Percentiles rank a stretch among this genome's conserved stretches.
These are phyloP conservation scores for Todus mexicanus DNA, from an alignment of 2,797 vertebrate species.

Conservation along the genomic window DNA sequence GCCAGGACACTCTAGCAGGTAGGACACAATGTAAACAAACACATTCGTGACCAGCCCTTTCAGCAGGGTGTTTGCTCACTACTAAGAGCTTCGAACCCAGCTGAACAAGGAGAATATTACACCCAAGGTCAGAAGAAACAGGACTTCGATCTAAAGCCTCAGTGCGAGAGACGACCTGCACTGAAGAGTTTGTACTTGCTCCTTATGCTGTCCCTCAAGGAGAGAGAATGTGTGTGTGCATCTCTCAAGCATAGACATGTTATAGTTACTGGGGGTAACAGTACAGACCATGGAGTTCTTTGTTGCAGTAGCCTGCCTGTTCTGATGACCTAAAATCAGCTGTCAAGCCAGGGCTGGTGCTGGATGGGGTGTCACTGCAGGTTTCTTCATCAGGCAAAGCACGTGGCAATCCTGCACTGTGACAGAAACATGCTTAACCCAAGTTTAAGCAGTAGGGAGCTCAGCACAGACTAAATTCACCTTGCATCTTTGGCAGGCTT, in stretches of 20 bases:
- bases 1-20: neutral
- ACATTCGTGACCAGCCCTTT: neutral
- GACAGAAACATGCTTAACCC: neutral
- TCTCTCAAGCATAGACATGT: neutral
- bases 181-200: neutral
- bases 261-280: neutral
- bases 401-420: neutral
- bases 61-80: neutral
- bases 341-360: neutral
- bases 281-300: neutral
- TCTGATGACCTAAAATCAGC: neutral
- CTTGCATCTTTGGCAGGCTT: neutral
- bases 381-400: neutral
- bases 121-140: neutral
- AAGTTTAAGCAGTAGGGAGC: neutral
- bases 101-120: neutral
- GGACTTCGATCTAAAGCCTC: neutral
- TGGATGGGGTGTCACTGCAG: neutral
- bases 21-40: neutral
- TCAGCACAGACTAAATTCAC: neutral
- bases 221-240: neutral
- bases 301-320: neutral
- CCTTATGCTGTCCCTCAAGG: neutral
- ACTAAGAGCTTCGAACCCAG: neutral
- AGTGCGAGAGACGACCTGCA: neutral